phyloP scores from a whole-genome alignment of 1,140 invertebrate genomes.

The Drosophila miranda region DNA sequence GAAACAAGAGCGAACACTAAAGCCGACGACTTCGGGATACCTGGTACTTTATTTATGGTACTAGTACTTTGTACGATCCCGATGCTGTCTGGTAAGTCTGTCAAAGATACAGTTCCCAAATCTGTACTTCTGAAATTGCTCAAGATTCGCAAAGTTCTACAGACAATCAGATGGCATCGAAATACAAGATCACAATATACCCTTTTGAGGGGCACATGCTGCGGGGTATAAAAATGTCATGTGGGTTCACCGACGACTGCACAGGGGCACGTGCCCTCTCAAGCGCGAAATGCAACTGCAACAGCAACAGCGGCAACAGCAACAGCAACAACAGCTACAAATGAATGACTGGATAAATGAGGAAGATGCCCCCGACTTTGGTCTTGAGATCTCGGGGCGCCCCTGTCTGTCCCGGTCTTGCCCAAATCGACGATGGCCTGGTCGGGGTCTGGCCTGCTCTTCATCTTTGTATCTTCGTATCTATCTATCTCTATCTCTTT shows the following conservation, averaged over 20 bases:
- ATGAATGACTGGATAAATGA: not conserved
- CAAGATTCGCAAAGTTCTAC: too few relatives aligned
- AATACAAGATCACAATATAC: too few relatives aligned
- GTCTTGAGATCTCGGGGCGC: constrained; percentile 39
- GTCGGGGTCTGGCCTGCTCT: constrained; percentile 1
- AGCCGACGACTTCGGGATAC: too few relatives aligned
- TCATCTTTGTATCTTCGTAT: constrained; percentile 22
- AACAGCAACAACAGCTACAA: constrained; percentile 2
- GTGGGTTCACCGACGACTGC: constrained; percentile 56
- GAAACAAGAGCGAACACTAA: too few relatives aligned
- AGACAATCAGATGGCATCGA: too few relatives aligned
- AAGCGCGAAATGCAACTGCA: constrained; percentile 73
- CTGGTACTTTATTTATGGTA: too few relatives aligned
- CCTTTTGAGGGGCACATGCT: constrained; percentile 3
- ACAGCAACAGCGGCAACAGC: constrained; percentile 26
- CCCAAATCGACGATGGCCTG: constrained; percentile 12
- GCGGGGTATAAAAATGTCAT: constrained; percentile 56
- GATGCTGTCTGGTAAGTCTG: too few relatives aligned
- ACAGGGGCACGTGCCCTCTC: constrained; percentile 76
- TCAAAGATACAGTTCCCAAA: too few relatives aligned
- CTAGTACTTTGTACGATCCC: too few relatives aligned
- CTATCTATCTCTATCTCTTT: constrained; percentile 35
- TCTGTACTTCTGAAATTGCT: too few relatives aligned
- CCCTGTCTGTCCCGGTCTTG: constrained; percentile 6
- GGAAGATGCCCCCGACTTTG: constrained; percentile 41